Evolutionary conservation across 2,797 vertebrate species (phyloP), one percentile per base, ranked within the genome.

Genomic region (Notolepis coatsorum): DNA sequence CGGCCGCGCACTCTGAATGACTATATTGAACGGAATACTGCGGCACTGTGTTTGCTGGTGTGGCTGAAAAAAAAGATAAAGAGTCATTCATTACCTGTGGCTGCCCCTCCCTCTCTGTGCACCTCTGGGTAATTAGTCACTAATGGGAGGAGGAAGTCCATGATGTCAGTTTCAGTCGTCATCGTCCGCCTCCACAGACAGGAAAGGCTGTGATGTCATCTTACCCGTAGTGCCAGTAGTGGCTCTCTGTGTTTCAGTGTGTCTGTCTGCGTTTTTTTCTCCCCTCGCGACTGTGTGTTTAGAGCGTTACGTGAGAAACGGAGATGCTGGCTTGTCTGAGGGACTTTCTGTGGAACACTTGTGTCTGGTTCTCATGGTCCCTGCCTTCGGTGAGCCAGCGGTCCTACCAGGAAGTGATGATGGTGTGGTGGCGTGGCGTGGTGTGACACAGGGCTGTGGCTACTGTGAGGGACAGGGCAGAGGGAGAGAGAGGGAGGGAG

Each of bases 181-280:
- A 43, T 80, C n/a, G 24, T 18, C 0, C 3, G 21, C 54, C 48
- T 55, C 61, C 67, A 67, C 79, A 63, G 42, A 66, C 61, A 73
- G 68, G 65, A 82, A 80, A 60, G 45, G 47, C 53, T 61, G 61
- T 84, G 75, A 85, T 71, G 71, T 82, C 79, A 84, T 64, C 27
- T 42, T 71, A n/a, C 51, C 20, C 21, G 5, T 15, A 21, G 35
- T 75, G 66, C 65, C 63, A n/a, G 18, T 21, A 21, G 9, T 63
- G 39, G 17, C 61, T 63, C 17, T 61, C 21, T 23, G 17, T 48
- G 48, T n/a, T 18, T n/a, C n/a, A n/a, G n/a, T n/a, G n/a, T n/a
- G n/a, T n/a, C 20, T 7, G 65, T 71, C 38, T 31, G 20, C 47
- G 46, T 52, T 48, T n/a, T n/a, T n/a, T n/a, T n/a, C n/a, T n/a